Percentiles rank a stretch among this genome's conserved stretches.
phyloP scores from a whole-genome alignment of 2,797 vertebrate species.

The Otolemur crassicaudatus region DNA sequence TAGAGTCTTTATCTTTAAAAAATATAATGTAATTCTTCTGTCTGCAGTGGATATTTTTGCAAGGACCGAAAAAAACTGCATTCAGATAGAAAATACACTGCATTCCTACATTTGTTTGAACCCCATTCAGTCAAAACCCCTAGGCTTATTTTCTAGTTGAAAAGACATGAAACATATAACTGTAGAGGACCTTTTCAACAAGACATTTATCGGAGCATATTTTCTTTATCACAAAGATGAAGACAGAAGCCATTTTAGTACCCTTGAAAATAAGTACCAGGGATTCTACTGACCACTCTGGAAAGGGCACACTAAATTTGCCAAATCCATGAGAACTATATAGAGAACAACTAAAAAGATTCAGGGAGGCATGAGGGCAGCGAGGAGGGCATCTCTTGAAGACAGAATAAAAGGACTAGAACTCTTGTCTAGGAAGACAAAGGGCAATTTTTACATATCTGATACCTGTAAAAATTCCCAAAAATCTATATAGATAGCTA shows the following conservation, averaged over 20 bases:
- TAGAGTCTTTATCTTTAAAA: constrained; percentile 4
- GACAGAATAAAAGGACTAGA: neutral
- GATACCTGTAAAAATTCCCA: neutral
- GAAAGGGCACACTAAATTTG: neutral
- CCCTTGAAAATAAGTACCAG: neutral
- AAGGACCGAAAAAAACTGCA: neutral
- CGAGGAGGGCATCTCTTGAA: neutral
- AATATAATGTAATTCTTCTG: neutral
- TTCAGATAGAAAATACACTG: neutral
- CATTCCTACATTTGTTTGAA: neutral
- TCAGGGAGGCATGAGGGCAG: neutral
- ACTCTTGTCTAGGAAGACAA: neutral
- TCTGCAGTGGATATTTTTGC: neutral
- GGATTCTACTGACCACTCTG: neutral
- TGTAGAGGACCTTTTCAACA: neutral
- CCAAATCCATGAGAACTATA: neutral
- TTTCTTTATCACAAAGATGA: neutral
- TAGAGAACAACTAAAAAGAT: constrained; percentile 39
- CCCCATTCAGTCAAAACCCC: neutral
- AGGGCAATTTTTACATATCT: neutral
- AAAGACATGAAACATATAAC: neutral
- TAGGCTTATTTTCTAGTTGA: neutral
- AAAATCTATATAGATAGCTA: neutral
- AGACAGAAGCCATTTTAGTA: neutral
- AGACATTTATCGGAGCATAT: neutral